Percentiles rank a stretch among this genome's conserved stretches.
phyloP scores from a whole-genome alignment of 2,888 invertebrate species.

The Embidobia sp. region DNA sequence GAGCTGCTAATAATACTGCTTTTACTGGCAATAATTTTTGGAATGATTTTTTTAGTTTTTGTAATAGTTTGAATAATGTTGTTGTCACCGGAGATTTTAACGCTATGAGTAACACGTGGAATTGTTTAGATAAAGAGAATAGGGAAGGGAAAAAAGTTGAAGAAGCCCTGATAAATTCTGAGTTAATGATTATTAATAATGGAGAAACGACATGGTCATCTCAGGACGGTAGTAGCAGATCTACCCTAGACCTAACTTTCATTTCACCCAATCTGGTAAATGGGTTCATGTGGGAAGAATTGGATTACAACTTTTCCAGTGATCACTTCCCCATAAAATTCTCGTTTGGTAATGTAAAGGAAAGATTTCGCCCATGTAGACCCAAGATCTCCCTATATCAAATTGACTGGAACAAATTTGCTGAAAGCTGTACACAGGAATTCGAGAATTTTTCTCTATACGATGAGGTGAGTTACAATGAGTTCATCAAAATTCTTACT shows the following conservation, averaged over 20 bases:
- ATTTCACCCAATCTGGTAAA: neutral
- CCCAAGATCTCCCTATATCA: neutral
- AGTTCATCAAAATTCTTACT: neutral
- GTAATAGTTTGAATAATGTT: neutral
- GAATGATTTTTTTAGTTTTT: slow-evolving; percentile 5
- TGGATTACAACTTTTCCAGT: slow-evolving; percentile 14
- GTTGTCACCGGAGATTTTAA: slow-evolving; percentile 30
- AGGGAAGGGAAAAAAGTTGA: slow-evolving; percentile 12
- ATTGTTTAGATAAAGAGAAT: neutral
- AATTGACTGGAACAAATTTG: neutral
- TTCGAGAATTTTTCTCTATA: neutral
- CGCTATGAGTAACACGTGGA: neutral
- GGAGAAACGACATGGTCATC: slow-evolving; percentile 17
- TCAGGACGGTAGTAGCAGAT: neutral
- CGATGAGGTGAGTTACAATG: neutral
- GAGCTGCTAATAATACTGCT: neutral
- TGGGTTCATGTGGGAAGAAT: slow-evolving; percentile 8
- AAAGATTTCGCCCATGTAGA: neutral
- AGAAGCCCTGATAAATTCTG: neutral
- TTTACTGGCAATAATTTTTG: slow-evolving; percentile 20
- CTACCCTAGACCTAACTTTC: slow-evolving; percentile 20
- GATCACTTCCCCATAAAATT: slow-evolving; percentile 28
- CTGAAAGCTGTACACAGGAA: neutral
- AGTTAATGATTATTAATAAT: slow-evolving; percentile 6
- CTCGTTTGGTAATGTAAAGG: neutral